Base-by-base conservation (phyloP, 2,888 invertebrate genomes). In the Reticulitermes lucifugus region DNA sequence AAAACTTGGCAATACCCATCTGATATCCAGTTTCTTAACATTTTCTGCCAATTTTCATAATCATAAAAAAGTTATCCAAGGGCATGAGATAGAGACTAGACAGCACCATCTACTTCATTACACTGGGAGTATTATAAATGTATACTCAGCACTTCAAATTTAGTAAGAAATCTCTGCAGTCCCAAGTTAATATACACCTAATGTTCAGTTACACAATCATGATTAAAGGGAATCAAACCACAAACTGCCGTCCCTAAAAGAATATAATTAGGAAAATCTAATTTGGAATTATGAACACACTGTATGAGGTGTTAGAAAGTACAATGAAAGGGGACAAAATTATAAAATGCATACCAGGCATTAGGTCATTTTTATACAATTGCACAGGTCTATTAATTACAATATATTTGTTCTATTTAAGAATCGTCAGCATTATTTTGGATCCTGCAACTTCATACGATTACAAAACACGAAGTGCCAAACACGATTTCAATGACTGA, bases 311-410 rank as follows among this genome's bases (percentile, higher is more conserved):
- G 25, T 65, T 65, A 65, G n/a, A 65, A 60, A 6, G n/a, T 65
- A 65, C 25, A 25, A 65, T 65, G 65, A 65, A 65, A 65, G 65
- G 7, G 12, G 25, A 65, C 9, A 65, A 65, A 65, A 65, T 65
- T 25, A 65, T 25, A 65, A 65, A 65, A 65, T n/a, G 5, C n/a
- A n/a, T 65, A n/a, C 65, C 25, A 65, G 65, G 65, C n/a, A 65
- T 65, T 60, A 60, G 60, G 7, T 65, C n/a, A 65, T 65, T 65
- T 73, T 73, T 73, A 73, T 73, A 41, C 41, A 73, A 73, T 14
- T 73, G 73, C 73, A 73, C 73, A 73, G 7, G 73, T 41, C 41
- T 21, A 73, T 73, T 5, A 29, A 71, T 71, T 73, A 73, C 73
- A 35, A 41, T 18, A 41, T 41, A 73, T 35, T 73, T n/a, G 7